Base-by-base conservation (phyloP, 2,888 invertebrate genomes). In the Pardosa pseudoannulata region DNA sequence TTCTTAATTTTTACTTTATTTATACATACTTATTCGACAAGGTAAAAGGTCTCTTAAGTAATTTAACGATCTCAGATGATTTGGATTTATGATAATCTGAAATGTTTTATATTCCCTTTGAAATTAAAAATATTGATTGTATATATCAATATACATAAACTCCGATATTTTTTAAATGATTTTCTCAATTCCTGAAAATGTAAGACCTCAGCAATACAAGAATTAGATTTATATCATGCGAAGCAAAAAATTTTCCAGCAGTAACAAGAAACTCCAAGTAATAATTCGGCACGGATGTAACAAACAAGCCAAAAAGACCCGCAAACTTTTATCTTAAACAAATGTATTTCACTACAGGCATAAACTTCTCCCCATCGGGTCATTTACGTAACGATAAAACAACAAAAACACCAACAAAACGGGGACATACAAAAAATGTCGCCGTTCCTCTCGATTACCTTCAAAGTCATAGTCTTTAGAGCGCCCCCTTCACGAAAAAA, bases 381-480 rank as follows among this genome's bases (percentile, higher is more conserved):
- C 56, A 56, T 56, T 56, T 56, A 56, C 56, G 56, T 23, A 23
- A 56, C 1, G 56, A 56, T 56, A 56, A 23, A 56, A 56, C 56
- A 65, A 65, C 31, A 65, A 65, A 65, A 65, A 16, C 23, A 31
- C 3, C 29, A 29, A 65, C 65, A 28, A 29, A 29, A 29, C 29
- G 65, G 65, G 65, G 65, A 6, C n/a, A 56, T 23, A 39, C 28
- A 39, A 29, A 76, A 41, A 46, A 7, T 23, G 23, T 56, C 56
- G 16, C 29, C 67, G 75, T 76, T 76, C 75, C 41, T 67, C 65
- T 76, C 75, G 75, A 76, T 76, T 76, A 76, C 75, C 32, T 79
- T 71, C 56, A 71, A 70, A 71, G 56, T 16, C 19, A 39, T 62
- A 65, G 72, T 65, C 31, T 65, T 67, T 50, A 41, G 28, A 50